Base-by-base conservation (phyloP, 2,888 invertebrate genomes). In the Netelia virgata region DNA sequence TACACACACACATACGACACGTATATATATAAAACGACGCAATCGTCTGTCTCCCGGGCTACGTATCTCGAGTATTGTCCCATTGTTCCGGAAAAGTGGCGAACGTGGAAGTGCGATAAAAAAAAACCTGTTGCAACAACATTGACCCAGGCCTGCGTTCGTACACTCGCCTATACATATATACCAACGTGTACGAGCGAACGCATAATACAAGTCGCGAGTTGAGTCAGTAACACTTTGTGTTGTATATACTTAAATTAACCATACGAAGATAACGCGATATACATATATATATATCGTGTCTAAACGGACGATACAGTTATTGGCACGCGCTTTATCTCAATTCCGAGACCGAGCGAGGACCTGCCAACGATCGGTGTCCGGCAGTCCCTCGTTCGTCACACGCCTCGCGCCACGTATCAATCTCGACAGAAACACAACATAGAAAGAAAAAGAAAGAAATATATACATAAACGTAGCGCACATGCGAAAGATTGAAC, bases 61-160 rank as follows among this genome's bases (percentile, higher is more conserved):
- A 14, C n/a, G 53, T 72, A 59, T 83, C 64, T 57, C 85, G 72
- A 50, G 18, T 72, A 82, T 86, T 88, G 88, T 89, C 88, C 88
- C 91, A 91, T 92, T 92, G 92, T 92, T 88, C 88, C 90, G 91
- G 91, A 91, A 91, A 90, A 91, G 87, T 88, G 85, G 88, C 84
- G 84, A 89, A 88, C 66, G 69, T 83, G 73, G 69, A 80, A 70
- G 70, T 64, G 73, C 73, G 77, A 85, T 68, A 69, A 55, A 73
- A 79, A 75, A 75, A 79, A 83, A 64, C 69, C 53, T 59, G 63
- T 70, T 69, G 63, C 57, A 66, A 59, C 50, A 63, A 63, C 63
- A 47, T 53, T 68, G 28, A 50, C 59, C 28, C 14, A 18, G 55
- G 64, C 64, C 1, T 14, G 6, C 57, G 41, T 43, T 53, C 11